Evolutionary conservation across 2,797 vertebrate genomes (phyloP).

Genomic region (Pangasius macronema): DNA sequence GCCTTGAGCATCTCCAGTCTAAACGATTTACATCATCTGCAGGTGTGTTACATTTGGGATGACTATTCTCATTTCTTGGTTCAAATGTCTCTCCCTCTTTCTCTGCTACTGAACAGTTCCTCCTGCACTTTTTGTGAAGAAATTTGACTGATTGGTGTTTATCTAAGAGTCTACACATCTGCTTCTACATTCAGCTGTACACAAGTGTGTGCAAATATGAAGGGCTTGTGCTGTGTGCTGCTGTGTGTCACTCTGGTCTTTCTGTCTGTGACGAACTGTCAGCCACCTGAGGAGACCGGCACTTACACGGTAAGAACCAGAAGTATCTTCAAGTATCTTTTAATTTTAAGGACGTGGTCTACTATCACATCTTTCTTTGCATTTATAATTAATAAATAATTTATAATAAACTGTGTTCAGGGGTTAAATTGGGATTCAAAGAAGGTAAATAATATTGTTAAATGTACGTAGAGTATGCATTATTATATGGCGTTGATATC

Average conservation of each 20-base stretch:
- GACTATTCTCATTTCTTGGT: slow-evolving; percentile 2
- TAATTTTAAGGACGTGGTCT: neutral
- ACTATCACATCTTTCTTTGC: neutral
- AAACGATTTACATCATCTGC: slow-evolving; percentile 20
- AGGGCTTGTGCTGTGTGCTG: slow-evolving; percentile 32
- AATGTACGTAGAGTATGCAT: neutral
- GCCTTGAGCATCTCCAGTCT: neutral
- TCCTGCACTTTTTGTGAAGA: slow-evolving; percentile 3
- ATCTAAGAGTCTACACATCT: slow-evolving; percentile 35
- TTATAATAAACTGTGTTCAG: neutral
- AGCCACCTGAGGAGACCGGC: slow-evolving; percentile 69
- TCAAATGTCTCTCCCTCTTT: neutral
- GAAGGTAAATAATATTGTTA: neutral
- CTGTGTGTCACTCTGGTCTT: slow-evolving; percentile 50
- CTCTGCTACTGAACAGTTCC: neutral
- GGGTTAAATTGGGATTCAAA: neutral
- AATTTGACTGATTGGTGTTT: neutral
- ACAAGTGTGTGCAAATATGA: slow-evolving; percentile 56
- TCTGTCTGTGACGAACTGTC: slow-evolving; percentile 59
- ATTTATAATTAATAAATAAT: neutral
- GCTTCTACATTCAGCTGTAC: slow-evolving; percentile 26
- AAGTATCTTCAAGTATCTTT: neutral
- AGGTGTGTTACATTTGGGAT: neutral
- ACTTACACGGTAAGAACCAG: slow-evolving; percentile 70
- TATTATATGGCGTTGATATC: neutral